Base-by-base conservation (phyloP, 2,113 vertebrate species). In the Falco punctatus region DNA sequence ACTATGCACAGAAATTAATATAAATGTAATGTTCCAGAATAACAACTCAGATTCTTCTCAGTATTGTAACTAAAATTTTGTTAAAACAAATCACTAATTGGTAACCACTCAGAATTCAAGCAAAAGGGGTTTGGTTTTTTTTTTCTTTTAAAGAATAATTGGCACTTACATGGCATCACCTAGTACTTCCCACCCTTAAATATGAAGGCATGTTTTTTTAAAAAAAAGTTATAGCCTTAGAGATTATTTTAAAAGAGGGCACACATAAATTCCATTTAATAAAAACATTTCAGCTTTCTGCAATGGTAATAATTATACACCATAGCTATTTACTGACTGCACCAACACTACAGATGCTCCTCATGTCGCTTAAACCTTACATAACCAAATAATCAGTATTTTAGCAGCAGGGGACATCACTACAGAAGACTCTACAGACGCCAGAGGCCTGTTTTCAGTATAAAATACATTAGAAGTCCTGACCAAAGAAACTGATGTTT, bases 61-160 rank as follows among this genome's bases (percentile, higher is more conserved):
- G 26, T 17, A 51, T 12, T 79, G 49, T 11, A 80, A 55, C 1
- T 30, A 26, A 91, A 84, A 81, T 44, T 24, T 48, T 5, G n/a
- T 69, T 89, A 35, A 86, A 73, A 33, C 13, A 71, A n/a, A 10
- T 13, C 15, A 52, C 8, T 70, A 35, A 61, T 6, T 33, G 8
- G 26, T 40, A 90, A 52, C 11, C 6, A 64, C 22, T 23, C 64
- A 27, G 80, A 80, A 86, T 15, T 74, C 33, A 70, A 15, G 13
- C 3, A 73, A 40, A 22, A 19, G 7, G 11, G 6, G 40, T 15
- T 17, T 7, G 0, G 0, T 5, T 52, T 59, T 55, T 24, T 59
- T 75, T 5, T 52, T 59, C 55, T 24, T 59, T 75, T 48, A 1
- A 48, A 74, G 33, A 83, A 48, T 30, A 79, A 71, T 33, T 92